These are phyloP conservation scores for Corynorhinus townsendii DNA, from an alignment of 2,113 vertebrate species.

Conservation along the genomic window DNA sequence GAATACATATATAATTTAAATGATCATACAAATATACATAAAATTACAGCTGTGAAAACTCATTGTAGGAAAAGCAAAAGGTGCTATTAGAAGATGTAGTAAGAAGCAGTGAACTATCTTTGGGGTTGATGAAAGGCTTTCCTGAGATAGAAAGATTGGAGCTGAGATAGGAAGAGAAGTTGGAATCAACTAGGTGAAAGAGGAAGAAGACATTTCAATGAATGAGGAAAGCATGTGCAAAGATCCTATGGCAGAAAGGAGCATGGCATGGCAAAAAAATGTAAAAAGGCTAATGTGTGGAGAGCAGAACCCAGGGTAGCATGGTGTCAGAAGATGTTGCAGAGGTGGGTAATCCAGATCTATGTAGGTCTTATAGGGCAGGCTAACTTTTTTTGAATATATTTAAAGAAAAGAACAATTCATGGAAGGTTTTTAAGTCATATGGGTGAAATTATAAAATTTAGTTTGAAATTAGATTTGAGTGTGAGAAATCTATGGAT, in stretches of 20 bases:
- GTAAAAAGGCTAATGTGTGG: background rate
- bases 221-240: background rate
- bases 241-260: background rate
- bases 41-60: background rate
- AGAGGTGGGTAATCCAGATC: background rate
- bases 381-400: background rate
- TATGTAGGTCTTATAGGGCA: background rate
- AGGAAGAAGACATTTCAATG: background rate
- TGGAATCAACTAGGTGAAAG: background rate
- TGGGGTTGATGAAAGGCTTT: background rate
- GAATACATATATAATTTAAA: background rate
- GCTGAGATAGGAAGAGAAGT: background rate
- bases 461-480: background rate
- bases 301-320: background rate
- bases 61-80: constrained; percentile 26
- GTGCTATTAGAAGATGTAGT: background rate
- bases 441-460: background rate
- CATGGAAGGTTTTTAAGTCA: background rate
- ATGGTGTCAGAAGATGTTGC: background rate
- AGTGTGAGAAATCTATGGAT: background rate
- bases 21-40: background rate
- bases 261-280: background rate
- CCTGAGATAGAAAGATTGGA: background rate
- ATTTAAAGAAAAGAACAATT: background rate
- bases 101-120: background rate